Evolutionary conservation across 1,140 invertebrate species (phyloP).

Genomic region (Drosophila nigrodunni): DNA sequence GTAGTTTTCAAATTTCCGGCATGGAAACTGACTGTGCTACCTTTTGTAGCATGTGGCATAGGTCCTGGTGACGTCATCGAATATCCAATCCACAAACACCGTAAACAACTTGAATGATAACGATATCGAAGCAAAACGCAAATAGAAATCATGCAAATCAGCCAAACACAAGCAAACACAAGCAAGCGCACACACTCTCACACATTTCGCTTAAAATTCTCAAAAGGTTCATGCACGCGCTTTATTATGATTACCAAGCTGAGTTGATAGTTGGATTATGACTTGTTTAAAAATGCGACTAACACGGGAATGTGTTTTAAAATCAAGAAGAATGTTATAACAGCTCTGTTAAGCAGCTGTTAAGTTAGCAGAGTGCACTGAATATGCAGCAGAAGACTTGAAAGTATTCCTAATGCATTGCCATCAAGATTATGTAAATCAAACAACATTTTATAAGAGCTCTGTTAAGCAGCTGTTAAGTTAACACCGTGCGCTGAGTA

Average conservation of each 20-base stretch:
- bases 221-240: slow-evolving; percentile 20
- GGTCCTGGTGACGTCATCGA: neutral
- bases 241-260: neutral
- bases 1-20: slow-evolving; percentile 65
- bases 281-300: too few relatives aligned
- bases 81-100: slow-evolving; percentile 1
- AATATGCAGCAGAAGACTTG: too few relatives aligned
- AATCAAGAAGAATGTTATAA: too few relatives aligned
- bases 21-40: slow-evolving; percentile 41
- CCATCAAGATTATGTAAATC: too few relatives aligned
- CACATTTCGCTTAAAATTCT: slow-evolving; percentile 25
- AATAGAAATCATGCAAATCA: slow-evolving; percentile 3
- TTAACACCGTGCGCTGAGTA: too few relatives aligned
- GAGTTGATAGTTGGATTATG: too few relatives aligned
- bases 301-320: too few relatives aligned
- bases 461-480: too few relatives aligned
- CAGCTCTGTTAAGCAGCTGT: too few relatives aligned
- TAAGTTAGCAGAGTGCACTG: too few relatives aligned
- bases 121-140: neutral
- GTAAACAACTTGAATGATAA: neutral
- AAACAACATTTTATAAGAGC: too few relatives aligned
- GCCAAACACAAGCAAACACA: neutral
- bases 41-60: slow-evolving; percentile 8
- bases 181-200: neutral
- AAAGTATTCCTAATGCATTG: too few relatives aligned